Evolutionary conservation across 2,888 invertebrate genomes (phyloP), one percentile per base, ranked within the genome.

Genomic region (Chaitophorus viminalis): DNA sequence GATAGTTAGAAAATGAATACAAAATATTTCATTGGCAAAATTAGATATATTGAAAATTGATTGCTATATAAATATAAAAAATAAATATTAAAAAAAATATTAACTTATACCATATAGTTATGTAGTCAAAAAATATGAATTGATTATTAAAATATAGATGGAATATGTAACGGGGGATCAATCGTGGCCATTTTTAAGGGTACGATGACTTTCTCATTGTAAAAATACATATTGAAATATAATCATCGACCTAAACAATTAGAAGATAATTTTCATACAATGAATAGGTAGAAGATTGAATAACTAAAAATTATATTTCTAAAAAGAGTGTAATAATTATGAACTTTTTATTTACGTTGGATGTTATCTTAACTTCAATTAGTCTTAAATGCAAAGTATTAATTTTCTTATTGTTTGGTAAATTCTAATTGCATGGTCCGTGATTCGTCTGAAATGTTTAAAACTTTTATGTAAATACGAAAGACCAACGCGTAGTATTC

Each of bases 391-490:
- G 72, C 52, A 33, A 36, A 72, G n/a, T 33, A 33, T 1, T 82
- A 82, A 74, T 82, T 82, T n/a, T 33, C 74, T 52, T 74, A 74
- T 82, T 74, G 46, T 82, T 54, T 82, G 36, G n/a, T 70, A 72
- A 74, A 33, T 74, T 74, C 21, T 54, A 70, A 52, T 46, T 31
- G 54, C 33, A 33, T 33, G n/a, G 33, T n/a, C n/a, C 5, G n/a
- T 11, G 18, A 18, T 33, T 72, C n/a, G 21, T 68, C n/a, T 9
- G 39, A 29, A 68, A 54, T 54, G 54, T 74, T 82, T 54, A 52
- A 72, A 39, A 72, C 82, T 82, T 54, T 21, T 14, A 9, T 33
- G 52, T 52, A 68, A 25, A 70, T 70, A 82, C 18, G 6, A 78
- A 79, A n/a, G n/a, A n/a, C n/a, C 54, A 21, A 31, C 29, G 5